Base-by-base conservation (phyloP, 2,888 invertebrate species). In the Aporophyla nigra region DNA sequence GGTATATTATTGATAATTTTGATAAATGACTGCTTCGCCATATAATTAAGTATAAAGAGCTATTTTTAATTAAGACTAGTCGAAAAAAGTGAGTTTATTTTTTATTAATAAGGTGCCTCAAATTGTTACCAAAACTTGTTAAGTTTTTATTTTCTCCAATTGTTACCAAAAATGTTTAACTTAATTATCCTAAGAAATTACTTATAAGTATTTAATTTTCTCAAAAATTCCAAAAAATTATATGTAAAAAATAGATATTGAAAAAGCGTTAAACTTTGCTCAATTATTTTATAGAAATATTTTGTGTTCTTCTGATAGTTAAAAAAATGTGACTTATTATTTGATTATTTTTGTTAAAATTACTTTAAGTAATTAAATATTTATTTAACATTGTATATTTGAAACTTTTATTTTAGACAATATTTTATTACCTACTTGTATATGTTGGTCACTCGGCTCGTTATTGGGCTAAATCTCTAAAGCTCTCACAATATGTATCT, bases 1-100 rank as follows among this genome's bases (percentile, higher is more conserved):
- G 54, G 54, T 67, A 67, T 67, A 67, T 67, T 67, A 67, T 67
- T 67, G 67, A 67, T 67, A 54, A 67, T 67, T 67, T 67, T 67
- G 67, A 67, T 67, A 67, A 67, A 54, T 54, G 54, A 67, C 67
- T 67, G 67, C 67, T 67, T 67, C 54, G 54, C 67, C 54, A 67
- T 67, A 54, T 67, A 67, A 67, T 67, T 67, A 67, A 67, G 67
- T 67, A 54, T 67, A 67, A 67, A 58, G 69, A 69, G 56, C 58
- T 69, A 69, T 54, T 56, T 68, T 56, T 56, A 68, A 68, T 65
- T 65, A 65, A 65, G 65, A 65, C 27, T 65, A 65, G 65, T 63
- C 62, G 62, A 62, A 62, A 62, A 62, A 43, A 62, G 62, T 62
- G 62, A 62, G 62, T 62, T 62, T 62, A 62, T 40, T 62, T 62